A percentile compares a stretch with the other conserved stretches of the same genome.
Conservation (phyloP, 2,113 vertebrate genomes). For the Protomyctophum bolini region DNA sequence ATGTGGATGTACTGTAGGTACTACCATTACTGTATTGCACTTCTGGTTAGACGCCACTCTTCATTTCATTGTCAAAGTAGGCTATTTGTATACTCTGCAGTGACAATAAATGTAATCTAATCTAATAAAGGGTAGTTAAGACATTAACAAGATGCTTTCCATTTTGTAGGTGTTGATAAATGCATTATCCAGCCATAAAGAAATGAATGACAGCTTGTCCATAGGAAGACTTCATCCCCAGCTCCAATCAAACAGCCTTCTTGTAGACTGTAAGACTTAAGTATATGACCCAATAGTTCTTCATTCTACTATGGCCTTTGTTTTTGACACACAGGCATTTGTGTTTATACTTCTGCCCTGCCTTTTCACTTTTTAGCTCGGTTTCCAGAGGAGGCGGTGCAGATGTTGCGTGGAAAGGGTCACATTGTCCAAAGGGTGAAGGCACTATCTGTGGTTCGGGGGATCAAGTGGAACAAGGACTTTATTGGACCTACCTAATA, state of each 20-base stretch:
- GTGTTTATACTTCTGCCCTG: background rate
- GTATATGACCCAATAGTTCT: constrained; percentile 47
- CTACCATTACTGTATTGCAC: too few species aligned
- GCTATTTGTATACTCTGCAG: background rate
- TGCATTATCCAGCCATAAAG: constrained; percentile 79
- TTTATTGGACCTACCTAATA: constrained; percentile 68
- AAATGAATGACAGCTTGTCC: constrained; percentile 83
- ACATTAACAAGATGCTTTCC: background rate
- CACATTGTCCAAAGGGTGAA: constrained; percentile 75
- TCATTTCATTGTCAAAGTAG: too few species aligned
- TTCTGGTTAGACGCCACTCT: too few species aligned
- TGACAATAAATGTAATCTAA: background rate
- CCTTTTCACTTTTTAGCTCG: constrained; percentile 69
- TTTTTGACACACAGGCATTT: background rate
- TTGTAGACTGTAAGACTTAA: constrained; percentile 79
- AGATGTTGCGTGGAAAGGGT: constrained; percentile 70
- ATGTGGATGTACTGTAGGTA: background rate
- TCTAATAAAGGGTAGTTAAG: background rate
- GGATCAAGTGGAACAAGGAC: constrained; percentile 81
- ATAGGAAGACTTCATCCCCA: constrained; percentile 79
- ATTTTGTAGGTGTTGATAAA: constrained; percentile 81
- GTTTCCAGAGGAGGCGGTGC: constrained; percentile 78
- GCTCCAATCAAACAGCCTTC: constrained; percentile 75
- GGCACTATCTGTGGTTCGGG: constrained; percentile 75
- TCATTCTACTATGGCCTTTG: constrained; percentile 1